phyloP scores from a whole-genome alignment of 92 coral and sea anemone species.

The Metridium senile region DNA sequence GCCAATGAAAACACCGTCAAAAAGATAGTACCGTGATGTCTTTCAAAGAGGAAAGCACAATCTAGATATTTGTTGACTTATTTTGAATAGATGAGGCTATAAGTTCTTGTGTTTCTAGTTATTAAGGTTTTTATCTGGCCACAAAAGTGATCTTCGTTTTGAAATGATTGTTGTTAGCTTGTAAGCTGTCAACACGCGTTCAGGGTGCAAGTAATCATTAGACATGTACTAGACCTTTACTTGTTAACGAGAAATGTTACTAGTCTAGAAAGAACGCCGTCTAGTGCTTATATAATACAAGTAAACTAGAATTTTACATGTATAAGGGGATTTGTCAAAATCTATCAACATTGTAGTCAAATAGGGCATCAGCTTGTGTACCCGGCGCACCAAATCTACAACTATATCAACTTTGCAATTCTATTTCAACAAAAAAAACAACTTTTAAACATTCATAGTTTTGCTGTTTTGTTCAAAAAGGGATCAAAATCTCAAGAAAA shows the following conservation, averaged over 20 bases:
- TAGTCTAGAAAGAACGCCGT: neutral
- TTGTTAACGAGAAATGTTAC: neutral
- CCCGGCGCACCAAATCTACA: neutral
- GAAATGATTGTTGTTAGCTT: constrained; percentile 27
- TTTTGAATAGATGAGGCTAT: neutral
- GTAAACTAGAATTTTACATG: neutral
- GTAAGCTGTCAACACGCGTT: constrained; percentile 46
- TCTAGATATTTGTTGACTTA: neutral
- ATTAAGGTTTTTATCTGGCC: constrained; percentile 2
- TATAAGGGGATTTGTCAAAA: constrained; percentile 88
- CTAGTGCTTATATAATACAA: neutral
- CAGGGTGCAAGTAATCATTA: constrained; percentile 19
- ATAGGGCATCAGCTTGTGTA: neutral
- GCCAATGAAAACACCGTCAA: constrained; percentile 9
- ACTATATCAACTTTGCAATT: constrained; percentile 3
- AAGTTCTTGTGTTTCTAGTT: neutral
- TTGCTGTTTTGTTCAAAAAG: too few species aligned
- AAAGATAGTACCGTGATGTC: neutral
- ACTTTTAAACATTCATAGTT: too few species aligned
- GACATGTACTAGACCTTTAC: neutral
- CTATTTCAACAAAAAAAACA: too few species aligned
- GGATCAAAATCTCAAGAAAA: too few species aligned
- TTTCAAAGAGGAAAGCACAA: neutral
- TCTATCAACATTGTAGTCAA: constrained; percentile 50
- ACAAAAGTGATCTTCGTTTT: constrained; percentile 22